These are phyloP conservation scores for Platalea minor DNA, from an alignment of 2,797 vertebrate genomes.

Conservation along the genomic window DNA sequence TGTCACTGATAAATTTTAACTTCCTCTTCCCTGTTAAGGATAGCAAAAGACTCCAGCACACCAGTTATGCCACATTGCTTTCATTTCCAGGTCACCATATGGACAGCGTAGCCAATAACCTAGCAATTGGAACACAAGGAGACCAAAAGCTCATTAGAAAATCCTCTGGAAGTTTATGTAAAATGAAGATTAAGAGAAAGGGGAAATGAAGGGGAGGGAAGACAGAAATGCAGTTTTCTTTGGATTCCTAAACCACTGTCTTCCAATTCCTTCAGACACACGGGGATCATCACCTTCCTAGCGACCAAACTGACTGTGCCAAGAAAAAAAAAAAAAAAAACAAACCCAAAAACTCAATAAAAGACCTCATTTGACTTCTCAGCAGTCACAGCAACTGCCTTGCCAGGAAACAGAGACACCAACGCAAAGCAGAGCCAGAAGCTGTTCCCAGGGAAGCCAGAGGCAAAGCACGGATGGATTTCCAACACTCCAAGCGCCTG, in stretches of 20 bases:
- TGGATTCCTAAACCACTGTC: background rate
- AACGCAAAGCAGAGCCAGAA: background rate
- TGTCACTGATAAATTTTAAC: background rate
- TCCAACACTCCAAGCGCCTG: background rate
- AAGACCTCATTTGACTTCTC: background rate
- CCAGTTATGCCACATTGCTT: background rate
- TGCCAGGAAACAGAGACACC: background rate
- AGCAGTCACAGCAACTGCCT: background rate
- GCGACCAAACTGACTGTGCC: background rate
- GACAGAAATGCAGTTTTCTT: background rate
- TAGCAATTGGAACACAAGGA: background rate
- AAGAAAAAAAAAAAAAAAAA: background rate
- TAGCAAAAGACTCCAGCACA: background rate
- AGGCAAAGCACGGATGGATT: background rate
- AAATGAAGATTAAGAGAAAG: background rate
- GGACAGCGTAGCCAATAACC: background rate
- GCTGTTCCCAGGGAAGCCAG: background rate
- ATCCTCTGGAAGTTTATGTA: background rate
- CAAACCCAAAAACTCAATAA: background rate
- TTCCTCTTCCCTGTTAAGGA: background rate
- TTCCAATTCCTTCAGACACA: background rate
- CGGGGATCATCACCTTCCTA: background rate
- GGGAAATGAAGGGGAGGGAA: background rate
- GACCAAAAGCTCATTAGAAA: slow-evolving; percentile 10
- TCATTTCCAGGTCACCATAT: background rate